phyloP scores from a whole-genome alignment of 2,113 vertebrate species.

The Clinocottus analis region DNA sequence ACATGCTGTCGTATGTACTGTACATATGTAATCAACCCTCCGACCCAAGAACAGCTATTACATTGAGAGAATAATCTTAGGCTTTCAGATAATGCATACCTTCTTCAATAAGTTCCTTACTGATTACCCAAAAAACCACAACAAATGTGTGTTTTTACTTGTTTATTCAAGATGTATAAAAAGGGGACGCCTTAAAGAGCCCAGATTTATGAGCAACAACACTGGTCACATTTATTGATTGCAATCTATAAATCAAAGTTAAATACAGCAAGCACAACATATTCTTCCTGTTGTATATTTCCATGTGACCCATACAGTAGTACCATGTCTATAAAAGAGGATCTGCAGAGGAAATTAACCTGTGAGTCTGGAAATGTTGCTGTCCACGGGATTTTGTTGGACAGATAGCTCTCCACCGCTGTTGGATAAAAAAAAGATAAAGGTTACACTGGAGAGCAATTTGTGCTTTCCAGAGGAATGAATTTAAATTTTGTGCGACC shows the following conservation, averaged over 20 bases:
- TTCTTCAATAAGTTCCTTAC: not conserved
- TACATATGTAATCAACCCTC: not conserved
- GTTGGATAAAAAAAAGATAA: slow-evolving; percentile 57
- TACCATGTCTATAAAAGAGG: slow-evolving; percentile 20
- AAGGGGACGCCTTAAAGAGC: not conserved
- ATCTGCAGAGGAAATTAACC: slow-evolving; percentile 35
- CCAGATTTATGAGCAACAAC: slow-evolving; percentile 34
- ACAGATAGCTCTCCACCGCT: slow-evolving; percentile 13
- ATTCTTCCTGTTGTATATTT: slow-evolving; percentile 25
- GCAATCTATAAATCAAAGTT: slow-evolving; percentile 52
- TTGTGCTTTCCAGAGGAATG: slow-evolving; percentile 42
- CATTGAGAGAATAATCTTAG: not conserved
- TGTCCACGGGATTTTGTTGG: slow-evolving; percentile 6
- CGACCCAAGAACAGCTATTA: not conserved
- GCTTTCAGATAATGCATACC: not conserved
- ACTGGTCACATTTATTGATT: slow-evolving; percentile 27
- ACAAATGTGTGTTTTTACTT: slow-evolving; percentile 3
- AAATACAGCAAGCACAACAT: slow-evolving; percentile 36
- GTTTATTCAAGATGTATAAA: slow-evolving; percentile 3
- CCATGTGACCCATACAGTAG: slow-evolving; percentile 16
- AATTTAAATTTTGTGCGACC: slow-evolving; percentile 68
- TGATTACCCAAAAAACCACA: not conserved
- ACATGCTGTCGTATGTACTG: not conserved
- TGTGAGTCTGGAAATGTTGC: slow-evolving; percentile 25
- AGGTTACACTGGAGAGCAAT: slow-evolving; percentile 52